Base-by-base conservation (phyloP, 1,140 invertebrate species). In the Alviniconcha marisindica region DNA sequence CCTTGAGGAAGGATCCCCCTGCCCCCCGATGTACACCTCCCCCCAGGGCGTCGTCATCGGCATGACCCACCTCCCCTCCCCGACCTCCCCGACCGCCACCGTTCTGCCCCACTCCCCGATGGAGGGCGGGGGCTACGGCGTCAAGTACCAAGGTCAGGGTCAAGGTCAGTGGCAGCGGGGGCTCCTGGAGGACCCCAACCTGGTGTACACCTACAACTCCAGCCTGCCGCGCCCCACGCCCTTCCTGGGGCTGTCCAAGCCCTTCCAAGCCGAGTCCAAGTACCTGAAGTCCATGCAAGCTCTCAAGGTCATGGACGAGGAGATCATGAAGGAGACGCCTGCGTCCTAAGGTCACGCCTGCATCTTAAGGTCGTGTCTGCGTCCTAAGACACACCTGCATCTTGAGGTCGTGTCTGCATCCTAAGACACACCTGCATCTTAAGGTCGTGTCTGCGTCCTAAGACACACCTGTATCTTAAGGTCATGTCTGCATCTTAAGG, bases 251-350 rank as follows among this genome's bases (percentile, higher is more conserved):
- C 31, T 86, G 44, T 80, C 83, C 44, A 87, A 87, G 66, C 83
- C 83, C n/a, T 87, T 81, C 78, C 48, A 73, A 18, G 66, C 81
- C 24, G 85, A 86, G 71, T 83, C 44, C 71, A 87, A 87, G 73
- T 87, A 83, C 48, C 42, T 83, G 12, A 84, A 84, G 81, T 42
- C 81, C 12, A 81, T 84, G 73, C 77, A 77, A 28, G 73, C 83
- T 48, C 80, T 81, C 10, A 87, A 84, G 36, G 48, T 38, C 18
- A 77, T 82, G 66, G 83, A 87, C 15, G 83, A 81, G 28, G 86
- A 87, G 48, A 81, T 83, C 40, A 77, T 84, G 31, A 74, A 77
- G 38, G 86, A 87, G 31, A 38, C 83, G 24, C 84, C 77, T 7
- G 18, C 56, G 1, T 44, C 81, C 14, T 85, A 81, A 79, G n/a